A percentile compares a stretch with the other conserved stretches of the same genome.
These are phyloP conservation scores for Fabriciana adippe DNA, from an alignment of 2,888 invertebrate genomes.

Conservation along the genomic window DNA sequence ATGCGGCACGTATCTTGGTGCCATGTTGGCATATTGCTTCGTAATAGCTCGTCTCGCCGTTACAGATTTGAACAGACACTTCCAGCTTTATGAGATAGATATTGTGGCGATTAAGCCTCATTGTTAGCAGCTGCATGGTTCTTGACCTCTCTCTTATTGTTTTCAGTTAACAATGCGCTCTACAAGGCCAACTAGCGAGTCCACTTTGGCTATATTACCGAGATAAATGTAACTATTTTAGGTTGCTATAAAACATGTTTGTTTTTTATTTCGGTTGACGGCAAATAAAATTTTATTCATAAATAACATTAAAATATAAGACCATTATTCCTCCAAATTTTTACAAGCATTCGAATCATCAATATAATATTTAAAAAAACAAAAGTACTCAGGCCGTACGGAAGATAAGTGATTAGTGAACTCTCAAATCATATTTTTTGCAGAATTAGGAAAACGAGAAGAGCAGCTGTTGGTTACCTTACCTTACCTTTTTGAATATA, in stretches of 20 bases:
- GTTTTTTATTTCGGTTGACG: neutral
- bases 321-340: too few relatives aligned
- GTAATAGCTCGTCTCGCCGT: slow-evolving; percentile 18
- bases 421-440: too few relatives aligned
- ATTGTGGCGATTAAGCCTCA: slow-evolving; percentile 20
- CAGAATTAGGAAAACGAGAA: too few relatives aligned
- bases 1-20: slow-evolving; percentile 1
- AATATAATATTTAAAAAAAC: too few relatives aligned
- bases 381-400: too few relatives aligned
- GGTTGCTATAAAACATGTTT: neutral
- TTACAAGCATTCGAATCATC: too few relatives aligned
- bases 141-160: slow-evolving; percentile 30
- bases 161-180: slow-evolving; percentile 24
- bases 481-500: too few relatives aligned
- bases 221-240: neutral
- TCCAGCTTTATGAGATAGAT: slow-evolving; percentile 13
- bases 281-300: neutral
- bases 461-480: too few relatives aligned
- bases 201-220: slow-evolving; percentile 19
- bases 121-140: slow-evolving; percentile 22
- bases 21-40: slow-evolving; percentile 19
- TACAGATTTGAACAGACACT: slow-evolving; percentile 11
- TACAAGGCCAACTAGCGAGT: slow-evolving; percentile 28
- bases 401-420: too few relatives aligned
- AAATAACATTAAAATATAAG: neutral